Evolutionary conservation across 2,888 invertebrate genomes (phyloP).

Genomic region (Adela reaumurella): DNA sequence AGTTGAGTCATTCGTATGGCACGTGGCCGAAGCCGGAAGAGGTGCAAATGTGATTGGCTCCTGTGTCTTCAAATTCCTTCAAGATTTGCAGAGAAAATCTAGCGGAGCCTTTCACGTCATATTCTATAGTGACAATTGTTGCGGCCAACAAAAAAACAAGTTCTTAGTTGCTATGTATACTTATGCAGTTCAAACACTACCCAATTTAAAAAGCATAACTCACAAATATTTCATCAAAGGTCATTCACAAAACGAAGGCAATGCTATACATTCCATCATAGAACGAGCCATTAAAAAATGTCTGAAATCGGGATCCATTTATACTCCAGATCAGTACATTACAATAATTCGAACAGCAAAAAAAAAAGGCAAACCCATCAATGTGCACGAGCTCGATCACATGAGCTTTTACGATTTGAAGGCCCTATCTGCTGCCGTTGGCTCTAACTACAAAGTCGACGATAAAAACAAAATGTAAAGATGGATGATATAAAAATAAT

Average conservation of each 20-base stretch:
- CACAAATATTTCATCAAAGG: constrained; percentile 18
- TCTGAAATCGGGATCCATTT: constrained; percentile 17
- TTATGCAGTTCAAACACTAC: constrained; percentile 5
- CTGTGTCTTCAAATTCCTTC: constrained; percentile 7
- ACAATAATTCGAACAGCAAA: constrained; percentile 14
- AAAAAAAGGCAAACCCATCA: too few relatives aligned
- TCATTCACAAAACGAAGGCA: constrained; percentile 19
- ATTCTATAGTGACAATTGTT: constrained; percentile 11
- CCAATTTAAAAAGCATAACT: constrained; percentile 10
- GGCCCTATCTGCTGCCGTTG: too few relatives aligned
- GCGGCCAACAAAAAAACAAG: constrained; percentile 11
- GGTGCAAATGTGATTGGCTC: constrained; percentile 10
- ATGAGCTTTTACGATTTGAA: too few relatives aligned
- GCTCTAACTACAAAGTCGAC: too few relatives aligned
- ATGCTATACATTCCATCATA: constrained; percentile 14
- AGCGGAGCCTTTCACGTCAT: constrained; percentile 4
- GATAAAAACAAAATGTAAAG: too few relatives aligned
- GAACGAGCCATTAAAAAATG: constrained; percentile 12
- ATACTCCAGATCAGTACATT: constrained; percentile 18
- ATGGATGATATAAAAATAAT: too few relatives aligned
- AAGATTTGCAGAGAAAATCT: constrained; percentile 4
- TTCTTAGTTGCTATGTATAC: constrained; percentile 10
- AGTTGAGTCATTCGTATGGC: constrained; percentile 9
- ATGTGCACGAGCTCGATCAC: too few relatives aligned
- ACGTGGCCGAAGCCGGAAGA: constrained; percentile 6